These are phyloP conservation scores for Hydrocynus forskahlii DNA, from an alignment of 2,797 vertebrate genomes.

Conservation along the genomic window DNA sequence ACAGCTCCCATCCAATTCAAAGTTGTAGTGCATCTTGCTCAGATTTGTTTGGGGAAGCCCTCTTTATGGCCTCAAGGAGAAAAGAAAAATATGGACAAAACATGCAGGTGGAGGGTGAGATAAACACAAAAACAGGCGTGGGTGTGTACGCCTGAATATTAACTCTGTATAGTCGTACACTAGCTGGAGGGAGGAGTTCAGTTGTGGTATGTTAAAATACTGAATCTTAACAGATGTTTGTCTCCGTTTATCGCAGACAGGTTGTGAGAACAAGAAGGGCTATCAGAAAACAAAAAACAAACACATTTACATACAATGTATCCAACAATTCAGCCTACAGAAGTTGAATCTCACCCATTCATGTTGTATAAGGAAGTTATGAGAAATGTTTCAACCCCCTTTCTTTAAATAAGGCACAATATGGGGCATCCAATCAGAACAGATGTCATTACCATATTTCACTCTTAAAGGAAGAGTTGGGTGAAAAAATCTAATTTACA, in stretches of 20 bases:
- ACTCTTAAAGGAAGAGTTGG: too few relatives aligned
- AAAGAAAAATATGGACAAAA: neutral
- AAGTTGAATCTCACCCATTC: too few relatives aligned
- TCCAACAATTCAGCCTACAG: neutral
- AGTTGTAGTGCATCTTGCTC: neutral
- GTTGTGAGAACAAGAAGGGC: neutral
- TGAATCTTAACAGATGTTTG: slow-evolving; percentile 8
- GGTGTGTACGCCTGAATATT: neutral
- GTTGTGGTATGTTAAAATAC: neutral
- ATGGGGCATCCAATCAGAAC: too few relatives aligned
- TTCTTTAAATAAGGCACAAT: too few relatives aligned
- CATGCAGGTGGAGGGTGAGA: neutral
- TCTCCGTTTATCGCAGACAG: neutral
- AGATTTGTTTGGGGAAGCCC: neutral
- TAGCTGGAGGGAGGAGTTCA: slow-evolving; percentile 2
- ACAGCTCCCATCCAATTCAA: too few relatives aligned
- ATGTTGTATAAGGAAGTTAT: too few relatives aligned
- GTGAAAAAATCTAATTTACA: too few relatives aligned
- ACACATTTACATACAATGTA: too few relatives aligned
- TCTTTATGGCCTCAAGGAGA: neutral
- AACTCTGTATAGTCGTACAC: neutral
- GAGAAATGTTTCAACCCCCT: too few relatives aligned
- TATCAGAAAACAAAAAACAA: neutral
- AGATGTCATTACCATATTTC: too few relatives aligned
- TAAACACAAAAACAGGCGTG: slow-evolving; percentile 18